Percentiles rank a stretch among this genome's conserved stretches.
phyloP scores from a whole-genome alignment of 2,113 vertebrate genomes.

The Rousettus leschenaultii region DNA sequence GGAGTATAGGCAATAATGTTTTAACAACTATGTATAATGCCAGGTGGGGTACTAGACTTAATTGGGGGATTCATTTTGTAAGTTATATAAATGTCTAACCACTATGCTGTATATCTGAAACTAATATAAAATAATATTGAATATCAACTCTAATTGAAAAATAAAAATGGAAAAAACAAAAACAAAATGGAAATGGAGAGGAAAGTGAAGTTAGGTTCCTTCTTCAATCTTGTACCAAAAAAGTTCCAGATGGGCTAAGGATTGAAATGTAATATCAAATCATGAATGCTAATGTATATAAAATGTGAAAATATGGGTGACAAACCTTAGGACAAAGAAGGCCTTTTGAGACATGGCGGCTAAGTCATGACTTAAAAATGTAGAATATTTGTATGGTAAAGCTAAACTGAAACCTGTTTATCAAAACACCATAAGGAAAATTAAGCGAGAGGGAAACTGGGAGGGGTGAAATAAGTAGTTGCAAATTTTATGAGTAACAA shows the following conservation, averaged over 20 bases:
- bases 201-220: neutral
- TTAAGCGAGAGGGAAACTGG: neutral
- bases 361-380: neutral
- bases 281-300: neutral
- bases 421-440: neutral
- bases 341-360: neutral
- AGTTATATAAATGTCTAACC: too few species aligned
- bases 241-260: neutral
- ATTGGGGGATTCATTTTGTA: too few species aligned
- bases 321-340: neutral
- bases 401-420: neutral
- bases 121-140: too few species aligned
- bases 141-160: too few species aligned
- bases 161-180: too few species aligned
- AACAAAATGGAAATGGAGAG: neutral
- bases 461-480: neutral
- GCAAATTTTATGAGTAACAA: neutral
- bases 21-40: too few species aligned
- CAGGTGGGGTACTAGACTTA: too few species aligned
- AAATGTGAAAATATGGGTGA: neutral
- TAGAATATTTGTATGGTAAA: neutral
- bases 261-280: neutral
- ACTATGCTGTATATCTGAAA: too few species aligned
- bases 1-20: too few species aligned
- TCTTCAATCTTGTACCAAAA: neutral